These are phyloP conservation scores for Eulemur macaco DNA, from an alignment of 2,113 vertebrate genomes.

Conservation along the genomic window DNA sequence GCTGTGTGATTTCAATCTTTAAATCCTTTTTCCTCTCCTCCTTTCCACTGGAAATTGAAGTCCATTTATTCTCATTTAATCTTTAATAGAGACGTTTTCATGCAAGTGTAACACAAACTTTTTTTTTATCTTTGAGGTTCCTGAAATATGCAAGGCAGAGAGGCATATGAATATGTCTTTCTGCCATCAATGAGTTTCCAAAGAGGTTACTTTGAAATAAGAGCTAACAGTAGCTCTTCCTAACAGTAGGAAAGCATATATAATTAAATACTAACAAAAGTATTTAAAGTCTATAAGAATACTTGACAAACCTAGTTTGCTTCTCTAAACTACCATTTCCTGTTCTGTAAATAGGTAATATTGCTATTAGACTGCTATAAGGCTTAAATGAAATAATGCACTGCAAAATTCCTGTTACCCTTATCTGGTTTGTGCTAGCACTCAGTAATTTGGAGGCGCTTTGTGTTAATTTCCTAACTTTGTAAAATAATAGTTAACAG, in stretches of 20 bases:
- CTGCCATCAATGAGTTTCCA: not conserved
- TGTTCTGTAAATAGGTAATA: not conserved
- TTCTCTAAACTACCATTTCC: not conserved
- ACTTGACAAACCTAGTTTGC: not conserved
- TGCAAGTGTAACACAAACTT: not conserved
- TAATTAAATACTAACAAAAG: not conserved
- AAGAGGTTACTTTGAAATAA: not conserved
- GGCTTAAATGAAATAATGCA: not conserved
- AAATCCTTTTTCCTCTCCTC: not conserved
- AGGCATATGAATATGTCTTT: not conserved
- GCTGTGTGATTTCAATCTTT: not conserved
- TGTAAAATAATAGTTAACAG: not conserved
- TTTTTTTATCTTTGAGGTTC: not conserved
- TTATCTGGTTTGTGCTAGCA: not conserved
- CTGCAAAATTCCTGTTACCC: not conserved
- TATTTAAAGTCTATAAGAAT: not conserved
- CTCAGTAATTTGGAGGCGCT: not conserved
- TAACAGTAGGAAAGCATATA: not conserved
- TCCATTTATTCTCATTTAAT: constrained; percentile 18
- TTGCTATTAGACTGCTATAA: not conserved
- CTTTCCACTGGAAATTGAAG: not conserved
- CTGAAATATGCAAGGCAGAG: not conserved
- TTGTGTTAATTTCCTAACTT: not conserved
- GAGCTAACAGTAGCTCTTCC: not conserved
- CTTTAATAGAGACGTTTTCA: not conserved